These are phyloP conservation scores for Desmodus rotundus DNA, from an alignment of 2,113 vertebrate genomes.

Conservation along the genomic window DNA sequence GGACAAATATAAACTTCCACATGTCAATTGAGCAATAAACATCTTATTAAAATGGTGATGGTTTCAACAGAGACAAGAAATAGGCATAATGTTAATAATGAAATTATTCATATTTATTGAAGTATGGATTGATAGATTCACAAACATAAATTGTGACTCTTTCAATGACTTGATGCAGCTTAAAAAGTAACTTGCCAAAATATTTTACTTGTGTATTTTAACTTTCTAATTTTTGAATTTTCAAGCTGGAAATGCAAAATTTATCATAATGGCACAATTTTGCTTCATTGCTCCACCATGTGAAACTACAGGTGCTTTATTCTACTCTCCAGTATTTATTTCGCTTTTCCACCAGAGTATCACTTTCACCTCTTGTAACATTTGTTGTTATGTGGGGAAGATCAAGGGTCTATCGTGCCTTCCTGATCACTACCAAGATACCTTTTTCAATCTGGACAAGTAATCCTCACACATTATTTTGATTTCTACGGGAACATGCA, in stretches of 20 bases:
- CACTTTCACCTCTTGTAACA: neutral
- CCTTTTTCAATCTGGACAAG: neutral
- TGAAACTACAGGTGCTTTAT: neutral
- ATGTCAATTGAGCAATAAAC: neutral
- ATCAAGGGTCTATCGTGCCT: neutral
- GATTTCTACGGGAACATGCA: neutral
- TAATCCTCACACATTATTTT: neutral
- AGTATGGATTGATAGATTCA: neutral
- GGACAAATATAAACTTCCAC: neutral
- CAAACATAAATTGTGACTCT: neutral
- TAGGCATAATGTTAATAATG: neutral
- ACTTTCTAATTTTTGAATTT: neutral
- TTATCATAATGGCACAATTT: neutral
- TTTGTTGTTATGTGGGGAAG: neutral
- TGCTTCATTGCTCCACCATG: neutral
- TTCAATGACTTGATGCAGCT: neutral
- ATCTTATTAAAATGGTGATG: neutral
- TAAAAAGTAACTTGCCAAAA: neutral
- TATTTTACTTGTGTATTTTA: neutral
- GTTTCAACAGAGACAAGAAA: neutral
- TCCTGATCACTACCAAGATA: neutral
- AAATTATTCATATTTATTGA: neutral
- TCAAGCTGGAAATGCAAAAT: neutral
- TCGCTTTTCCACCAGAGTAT: neutral
- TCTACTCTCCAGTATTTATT: neutral